phyloP scores from a whole-genome alignment of 2,888 invertebrate genomes.

The Archips crataeganus region DNA sequence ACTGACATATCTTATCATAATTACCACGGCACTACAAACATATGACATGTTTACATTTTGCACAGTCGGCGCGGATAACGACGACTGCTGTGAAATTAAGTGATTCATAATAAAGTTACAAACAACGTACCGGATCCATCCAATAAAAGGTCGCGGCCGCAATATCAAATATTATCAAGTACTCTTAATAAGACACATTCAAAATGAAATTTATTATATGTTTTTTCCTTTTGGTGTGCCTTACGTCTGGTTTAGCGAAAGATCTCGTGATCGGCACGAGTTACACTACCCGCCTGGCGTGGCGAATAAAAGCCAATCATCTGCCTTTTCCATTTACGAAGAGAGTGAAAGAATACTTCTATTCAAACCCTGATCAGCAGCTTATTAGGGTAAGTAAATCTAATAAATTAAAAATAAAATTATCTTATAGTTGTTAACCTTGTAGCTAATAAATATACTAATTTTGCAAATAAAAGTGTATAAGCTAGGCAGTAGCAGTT shows the following conservation, averaged over 20 bases:
- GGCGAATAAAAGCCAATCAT: slow-evolving; percentile 69
- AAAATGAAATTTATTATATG: slow-evolving; percentile 12
- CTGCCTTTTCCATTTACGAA: slow-evolving; percentile 68
- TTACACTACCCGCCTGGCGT: slow-evolving; percentile 59
- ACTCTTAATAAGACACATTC: neutral
- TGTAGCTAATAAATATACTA: no score
- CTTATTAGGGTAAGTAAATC: slow-evolving; percentile 58
- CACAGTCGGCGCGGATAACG: neutral
- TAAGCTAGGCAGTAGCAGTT: no score
- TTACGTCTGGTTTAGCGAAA: slow-evolving; percentile 56
- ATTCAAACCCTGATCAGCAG: slow-evolving; percentile 62
- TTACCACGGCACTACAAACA: slow-evolving; percentile 1
- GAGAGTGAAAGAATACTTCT: slow-evolving; percentile 71
- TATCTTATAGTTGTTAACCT: no score
- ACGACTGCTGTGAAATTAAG: neutral
- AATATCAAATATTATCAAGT: neutral
- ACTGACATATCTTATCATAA: neutral
- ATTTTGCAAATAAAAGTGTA: no score
- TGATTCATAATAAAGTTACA: neutral
- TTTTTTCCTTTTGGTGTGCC: slow-evolving; percentile 48
- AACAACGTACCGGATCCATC: neutral
- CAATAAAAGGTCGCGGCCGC: neutral
- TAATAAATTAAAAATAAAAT: neutral
- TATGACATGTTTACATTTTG: neutral
- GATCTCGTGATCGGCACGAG: slow-evolving; percentile 68